These are phyloP conservation scores for Hylaeus anthracinus DNA, from an alignment of 1,140 invertebrate genomes.

Conservation along the genomic window DNA sequence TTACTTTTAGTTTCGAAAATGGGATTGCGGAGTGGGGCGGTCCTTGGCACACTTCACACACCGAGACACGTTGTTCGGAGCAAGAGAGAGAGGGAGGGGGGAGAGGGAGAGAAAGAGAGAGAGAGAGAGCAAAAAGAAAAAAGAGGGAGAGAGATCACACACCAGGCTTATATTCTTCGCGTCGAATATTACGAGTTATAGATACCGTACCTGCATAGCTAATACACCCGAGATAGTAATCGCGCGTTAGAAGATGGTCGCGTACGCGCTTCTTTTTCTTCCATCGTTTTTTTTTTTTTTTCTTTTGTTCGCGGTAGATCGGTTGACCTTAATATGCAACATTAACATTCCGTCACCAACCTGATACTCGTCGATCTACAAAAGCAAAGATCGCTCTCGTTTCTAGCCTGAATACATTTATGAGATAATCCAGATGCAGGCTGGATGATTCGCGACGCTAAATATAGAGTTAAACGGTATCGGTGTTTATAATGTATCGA, in stretches of 20 bases:
- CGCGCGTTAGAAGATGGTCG: slow-evolving; percentile 22
- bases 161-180: slow-evolving; percentile 58
- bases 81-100: slow-evolving; percentile 41
- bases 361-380: neutral
- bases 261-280: neutral
- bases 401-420: neutral
- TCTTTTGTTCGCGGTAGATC: neutral
- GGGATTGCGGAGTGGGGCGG: slow-evolving; percentile 77
- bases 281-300: neutral
- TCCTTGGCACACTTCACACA: slow-evolving; percentile 81
- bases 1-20: slow-evolving; percentile 82
- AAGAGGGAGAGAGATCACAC: slow-evolving; percentile 30
- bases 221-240: slow-evolving; percentile 46
- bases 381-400: slow-evolving; percentile 2
- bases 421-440: neutral
- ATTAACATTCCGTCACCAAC: slow-evolving; percentile 28
- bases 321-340: slow-evolving; percentile 26
- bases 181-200: slow-evolving; percentile 70
- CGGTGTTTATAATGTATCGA: neutral
- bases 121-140: slow-evolving; percentile 7
- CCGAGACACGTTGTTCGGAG: slow-evolving; percentile 66
- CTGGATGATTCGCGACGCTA: too few relatives aligned
- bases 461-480: neutral
- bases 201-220: slow-evolving; percentile 53
- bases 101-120: slow-evolving; percentile 36